Base-by-base conservation (phyloP, 2,797 vertebrate species). In the Picus viridis region DNA sequence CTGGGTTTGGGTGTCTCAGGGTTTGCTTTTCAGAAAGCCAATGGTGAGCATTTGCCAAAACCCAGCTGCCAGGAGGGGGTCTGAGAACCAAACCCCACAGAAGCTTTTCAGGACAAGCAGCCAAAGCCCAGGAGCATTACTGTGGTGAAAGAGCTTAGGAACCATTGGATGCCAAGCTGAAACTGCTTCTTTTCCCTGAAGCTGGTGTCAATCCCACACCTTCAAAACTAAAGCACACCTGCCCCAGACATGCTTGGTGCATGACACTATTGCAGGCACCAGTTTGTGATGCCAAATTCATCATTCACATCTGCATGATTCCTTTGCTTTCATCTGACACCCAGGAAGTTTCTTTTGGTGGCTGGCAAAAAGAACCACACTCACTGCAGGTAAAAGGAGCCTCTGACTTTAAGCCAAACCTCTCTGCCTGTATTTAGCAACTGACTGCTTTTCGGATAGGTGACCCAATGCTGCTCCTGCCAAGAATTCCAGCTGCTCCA, bases 241-340 rank as follows among this genome's bases (percentile, higher is more conserved):
- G 76, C 39, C 67, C 53, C 75, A 87, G 49, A 83, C 80, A 23
- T 20, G 58, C 93, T 95, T 94, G 63, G 76, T 78, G 43, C 87
- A 87, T 68, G 26, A 30, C 0, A 3, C 80, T 94, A 90, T 91
- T 91, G 89, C 93, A 86, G 85, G 90, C 78, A 89, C 59, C 63
- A 89, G 83, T 86, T 90, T 7, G 6, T 32, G 79, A 93, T 88
- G 92, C 59, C 86, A 86, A 90, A 94, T 91, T 95, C 81, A 94
- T 94, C 91, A 95, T 94, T 93, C 69, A 91, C 90, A 41, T 45
- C 73, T 89, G 59, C 65, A 64, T 82, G 2, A 86, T 76, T 89
- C 64, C 47, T 85, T 80, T 89, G 64, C 90, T 93, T 95, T 95
- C 93, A 92, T 89, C 73, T 71, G 64, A 79, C 54, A 88, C 84